Evolutionary conservation across 2,888 invertebrate genomes (phyloP).

Genomic region (Trissolcus japonicus): DNA sequence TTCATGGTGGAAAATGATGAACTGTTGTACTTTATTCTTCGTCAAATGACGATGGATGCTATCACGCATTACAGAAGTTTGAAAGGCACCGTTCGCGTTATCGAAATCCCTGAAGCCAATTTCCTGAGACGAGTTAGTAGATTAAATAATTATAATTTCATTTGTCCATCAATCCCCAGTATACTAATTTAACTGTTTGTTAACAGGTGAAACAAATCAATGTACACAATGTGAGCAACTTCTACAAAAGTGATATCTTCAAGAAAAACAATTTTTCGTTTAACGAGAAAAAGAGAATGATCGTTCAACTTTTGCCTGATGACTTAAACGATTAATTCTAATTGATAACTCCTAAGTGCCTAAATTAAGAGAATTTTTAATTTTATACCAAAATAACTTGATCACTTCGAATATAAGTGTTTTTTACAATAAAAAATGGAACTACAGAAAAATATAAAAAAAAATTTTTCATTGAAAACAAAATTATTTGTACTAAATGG

Average conservation of each 20-base stretch:
- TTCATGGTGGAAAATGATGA: conserved; percentile 98
- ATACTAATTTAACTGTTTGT: conserved; percentile 66
- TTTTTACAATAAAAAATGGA: too few relatives aligned
- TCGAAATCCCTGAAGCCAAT: conserved; percentile 92
- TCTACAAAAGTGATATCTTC: conserved; percentile 94
- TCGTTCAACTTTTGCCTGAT: conserved; percentile 88
- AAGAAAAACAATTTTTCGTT: conserved; percentile 91
- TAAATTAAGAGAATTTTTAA: conserved; percentile 4
- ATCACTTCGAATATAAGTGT: too few relatives aligned
- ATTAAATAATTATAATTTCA: conserved; percentile 39
- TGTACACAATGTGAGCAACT: conserved; percentile 90
- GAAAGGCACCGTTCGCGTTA: conserved; percentile 81
- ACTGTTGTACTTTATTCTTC: conserved; percentile 93
- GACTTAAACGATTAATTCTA: conserved; percentile 70
- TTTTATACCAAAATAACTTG: too few relatives aligned
- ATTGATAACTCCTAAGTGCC: conserved; percentile 2
- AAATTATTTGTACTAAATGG: too few relatives aligned
- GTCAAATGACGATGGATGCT: conserved; percentile 95
- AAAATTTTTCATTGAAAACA: neutral
- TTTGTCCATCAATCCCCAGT: too few relatives aligned
- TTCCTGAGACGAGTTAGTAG: conserved; percentile 82
- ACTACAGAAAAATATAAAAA: neutral
- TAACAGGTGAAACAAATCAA: conserved; percentile 92
- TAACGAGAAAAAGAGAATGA: conserved; percentile 89
- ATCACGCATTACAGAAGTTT: conserved; percentile 87